phyloP scores from a whole-genome alignment of 1,140 invertebrate genomes.

The Hylaeus volcanicus region DNA sequence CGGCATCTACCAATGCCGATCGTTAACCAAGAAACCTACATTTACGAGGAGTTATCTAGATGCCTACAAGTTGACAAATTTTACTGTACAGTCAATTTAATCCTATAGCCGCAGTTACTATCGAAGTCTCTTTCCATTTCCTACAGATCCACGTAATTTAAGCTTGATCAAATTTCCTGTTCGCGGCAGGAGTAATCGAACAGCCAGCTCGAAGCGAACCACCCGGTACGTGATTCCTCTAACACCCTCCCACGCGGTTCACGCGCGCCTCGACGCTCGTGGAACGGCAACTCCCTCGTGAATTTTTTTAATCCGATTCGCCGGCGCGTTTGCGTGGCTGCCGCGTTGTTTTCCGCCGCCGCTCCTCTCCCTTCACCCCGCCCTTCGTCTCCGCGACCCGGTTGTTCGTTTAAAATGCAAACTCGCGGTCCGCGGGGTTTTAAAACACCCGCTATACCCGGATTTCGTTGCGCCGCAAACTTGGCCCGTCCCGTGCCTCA shows the following conservation, averaged over 20 bases:
- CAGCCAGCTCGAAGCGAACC: constrained; percentile 18
- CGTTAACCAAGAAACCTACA: background rate
- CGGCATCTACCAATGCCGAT: background rate
- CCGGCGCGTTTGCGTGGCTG: constrained; percentile 54
- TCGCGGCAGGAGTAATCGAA: background rate
- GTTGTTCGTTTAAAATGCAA: constrained; percentile 69
- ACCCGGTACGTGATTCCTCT: constrained; percentile 55
- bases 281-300: constrained; percentile 57
- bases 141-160: too few relatives aligned
- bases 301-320: constrained; percentile 71
- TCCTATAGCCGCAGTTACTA: too few relatives aligned
- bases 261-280: constrained; percentile 41
- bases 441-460: constrained; percentile 59
- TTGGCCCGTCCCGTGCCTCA: constrained; percentile 51
- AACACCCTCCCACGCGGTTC: constrained; percentile 46
- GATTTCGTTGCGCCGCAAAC: constrained; percentile 59
- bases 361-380: background rate
- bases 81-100: too few relatives aligned
- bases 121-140: too few relatives aligned
- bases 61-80: too few relatives aligned
- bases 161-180: too few relatives aligned
- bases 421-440: constrained; percentile 59
- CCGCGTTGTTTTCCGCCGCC: constrained; percentile 57
- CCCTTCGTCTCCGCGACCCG: background rate
- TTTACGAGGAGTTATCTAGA: too few relatives aligned